A percentile compares a stretch with the other conserved stretches of the same genome.
These are phyloP conservation scores for Meandrina meandrites DNA, from an alignment of 92 coral and sea anemone genomes.

Conservation along the genomic window DNA sequence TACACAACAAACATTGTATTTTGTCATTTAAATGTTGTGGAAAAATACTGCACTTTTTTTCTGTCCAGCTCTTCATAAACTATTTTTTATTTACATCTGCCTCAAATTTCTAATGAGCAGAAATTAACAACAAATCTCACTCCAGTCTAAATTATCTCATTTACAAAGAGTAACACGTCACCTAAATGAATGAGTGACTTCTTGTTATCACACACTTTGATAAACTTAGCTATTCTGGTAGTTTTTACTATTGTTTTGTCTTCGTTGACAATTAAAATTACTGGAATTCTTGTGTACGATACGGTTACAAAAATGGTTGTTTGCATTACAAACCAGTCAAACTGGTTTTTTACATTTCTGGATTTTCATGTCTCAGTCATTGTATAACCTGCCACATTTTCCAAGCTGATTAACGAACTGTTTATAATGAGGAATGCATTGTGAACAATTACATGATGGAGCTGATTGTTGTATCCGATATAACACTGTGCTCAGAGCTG, in stretches of 20 bases:
- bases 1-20: too few relatives aligned
- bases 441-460: conserved; percentile 30
- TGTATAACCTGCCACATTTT: too few relatives aligned
- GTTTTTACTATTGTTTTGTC: not conserved
- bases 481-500: conserved; percentile 41
- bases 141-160: too few relatives aligned
- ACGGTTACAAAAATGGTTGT: not conserved
- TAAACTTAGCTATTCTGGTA: not conserved
- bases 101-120: too few relatives aligned
- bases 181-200: too few relatives aligned
- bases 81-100: too few relatives aligned
- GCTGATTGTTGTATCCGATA: conserved; percentile 39
- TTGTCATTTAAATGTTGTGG: too few relatives aligned
- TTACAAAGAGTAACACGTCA: too few relatives aligned
- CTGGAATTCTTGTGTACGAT: not conserved
- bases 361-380: too few relatives aligned
- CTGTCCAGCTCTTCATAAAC: too few relatives aligned
- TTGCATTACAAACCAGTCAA: not conserved
- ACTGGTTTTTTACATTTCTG: not conserved
- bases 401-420: not conserved
- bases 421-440: not conserved
- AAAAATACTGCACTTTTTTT: too few relatives aligned
- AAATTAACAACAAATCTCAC: too few relatives aligned
- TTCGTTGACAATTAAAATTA: not conserved
- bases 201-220: not conserved